Conservation (phyloP, 2,888 invertebrate species). For the Cyrtodaria siliqua region DNA sequence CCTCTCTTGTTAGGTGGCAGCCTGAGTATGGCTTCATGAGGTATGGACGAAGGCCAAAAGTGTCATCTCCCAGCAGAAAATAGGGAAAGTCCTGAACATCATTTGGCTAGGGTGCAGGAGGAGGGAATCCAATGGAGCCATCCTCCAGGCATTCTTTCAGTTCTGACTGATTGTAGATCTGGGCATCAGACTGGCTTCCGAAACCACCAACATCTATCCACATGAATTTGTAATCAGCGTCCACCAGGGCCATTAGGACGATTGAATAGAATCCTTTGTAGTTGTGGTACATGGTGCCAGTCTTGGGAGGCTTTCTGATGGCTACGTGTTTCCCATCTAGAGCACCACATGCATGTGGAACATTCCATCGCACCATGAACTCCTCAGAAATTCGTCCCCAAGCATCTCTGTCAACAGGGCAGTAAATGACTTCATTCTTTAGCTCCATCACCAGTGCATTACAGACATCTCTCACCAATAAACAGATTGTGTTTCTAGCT, state of each 20-base stretch:
- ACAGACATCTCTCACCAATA: conserved; percentile 40
- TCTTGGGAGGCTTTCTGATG: conserved; percentile 47
- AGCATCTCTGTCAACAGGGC: conserved; percentile 11
- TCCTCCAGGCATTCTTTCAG: conserved; percentile 24
- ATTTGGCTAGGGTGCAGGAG: conserved; percentile 7
- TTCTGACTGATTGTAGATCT: conserved; percentile 28
- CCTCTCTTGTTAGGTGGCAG: conserved; percentile 6
- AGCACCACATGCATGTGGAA: conserved; percentile 67
- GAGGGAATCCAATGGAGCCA: conserved; percentile 19
- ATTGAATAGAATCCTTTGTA: conserved; percentile 24
- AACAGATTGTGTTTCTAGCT: conserved; percentile 31
- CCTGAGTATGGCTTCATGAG: conserved; percentile 2
- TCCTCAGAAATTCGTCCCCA: conserved; percentile 8
- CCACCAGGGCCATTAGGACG: no score
- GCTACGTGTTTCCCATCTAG: conserved; percentile 71
- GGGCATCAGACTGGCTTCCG: conserved; percentile 25
- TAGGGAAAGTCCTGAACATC: conserved; percentile 13
- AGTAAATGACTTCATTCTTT: conserved; percentile 11
- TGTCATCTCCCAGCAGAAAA: conserved; percentile 13
- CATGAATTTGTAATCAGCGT: conserved; percentile 18
- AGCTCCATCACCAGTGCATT: conserved; percentile 30
- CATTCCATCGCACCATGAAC: conserved; percentile 53
- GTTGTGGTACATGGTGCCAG: conserved; percentile 61
- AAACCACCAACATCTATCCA: conserved; percentile 23
- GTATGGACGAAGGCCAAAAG: conserved; percentile 8